Evolutionary conservation across 1,140 invertebrate genomes (phyloP).

Genomic region (Achatina immaculata): DNA sequence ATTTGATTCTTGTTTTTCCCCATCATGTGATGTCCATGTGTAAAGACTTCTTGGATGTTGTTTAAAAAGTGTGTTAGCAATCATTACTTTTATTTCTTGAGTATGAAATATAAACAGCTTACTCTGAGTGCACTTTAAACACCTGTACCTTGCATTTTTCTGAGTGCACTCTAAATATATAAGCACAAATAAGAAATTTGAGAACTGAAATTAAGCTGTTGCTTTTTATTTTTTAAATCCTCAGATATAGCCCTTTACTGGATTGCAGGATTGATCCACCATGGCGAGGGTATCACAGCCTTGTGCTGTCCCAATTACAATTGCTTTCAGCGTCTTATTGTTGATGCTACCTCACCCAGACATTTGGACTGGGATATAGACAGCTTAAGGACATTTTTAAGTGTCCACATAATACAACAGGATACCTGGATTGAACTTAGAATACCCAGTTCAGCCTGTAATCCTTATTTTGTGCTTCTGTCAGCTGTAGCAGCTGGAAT

Average conservation of each 20-base stretch:
- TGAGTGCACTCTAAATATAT: too few relatives aligned
- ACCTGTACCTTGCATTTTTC: too few relatives aligned
- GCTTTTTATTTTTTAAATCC: not conserved
- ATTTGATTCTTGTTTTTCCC: too few relatives aligned
- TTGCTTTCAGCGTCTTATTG: constrained; percentile 31
- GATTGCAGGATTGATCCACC: constrained; percentile 39
- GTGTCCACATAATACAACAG: not conserved
- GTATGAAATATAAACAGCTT: too few relatives aligned
- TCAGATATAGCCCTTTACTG: constrained; percentile 10
- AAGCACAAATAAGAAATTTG: too few relatives aligned
- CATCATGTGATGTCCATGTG: too few relatives aligned
- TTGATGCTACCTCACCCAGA: not conserved
- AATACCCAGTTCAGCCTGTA: constrained; percentile 31
- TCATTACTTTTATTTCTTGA: too few relatives aligned
- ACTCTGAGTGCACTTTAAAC: too few relatives aligned
- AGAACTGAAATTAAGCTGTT: too few relatives aligned
- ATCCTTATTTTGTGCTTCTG: constrained; percentile 35
- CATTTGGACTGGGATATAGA: constrained; percentile 33
- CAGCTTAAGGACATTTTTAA: constrained; percentile 9
- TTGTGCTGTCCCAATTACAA: constrained; percentile 35
- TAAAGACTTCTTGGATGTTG: too few relatives aligned
- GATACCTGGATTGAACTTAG: constrained; percentile 14
- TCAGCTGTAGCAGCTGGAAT: constrained; percentile 37
- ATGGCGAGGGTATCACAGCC: constrained; percentile 28
- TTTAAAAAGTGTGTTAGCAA: too few relatives aligned